Evolutionary conservation across 2,113 vertebrate species (phyloP).

Genomic region (Ibidorhyncha struthersii): DNA sequence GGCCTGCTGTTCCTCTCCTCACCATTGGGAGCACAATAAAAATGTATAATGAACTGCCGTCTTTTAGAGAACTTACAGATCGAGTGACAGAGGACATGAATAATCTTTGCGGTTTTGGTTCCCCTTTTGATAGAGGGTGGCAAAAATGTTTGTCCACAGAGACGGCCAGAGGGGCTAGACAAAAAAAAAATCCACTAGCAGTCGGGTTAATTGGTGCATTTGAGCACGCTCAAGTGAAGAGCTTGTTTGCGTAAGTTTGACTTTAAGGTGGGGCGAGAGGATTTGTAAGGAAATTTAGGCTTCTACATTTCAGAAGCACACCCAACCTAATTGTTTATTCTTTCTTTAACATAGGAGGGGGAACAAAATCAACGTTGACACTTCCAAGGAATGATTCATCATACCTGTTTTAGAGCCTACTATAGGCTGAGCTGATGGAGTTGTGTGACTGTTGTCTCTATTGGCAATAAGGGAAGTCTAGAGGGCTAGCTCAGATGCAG

Average conservation of each 20-base stretch:
- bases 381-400: not conserved
- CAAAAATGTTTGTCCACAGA: not conserved
- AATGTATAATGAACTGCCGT: not conserved
- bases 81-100: not conserved
- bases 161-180: not conserved
- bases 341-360: not conserved
- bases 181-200: not conserved
- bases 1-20: not conserved
- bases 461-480: not conserved
- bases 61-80: not conserved
- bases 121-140: not conserved
- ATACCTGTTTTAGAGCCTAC: not conserved
- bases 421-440: not conserved
- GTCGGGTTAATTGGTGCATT: not conserved
- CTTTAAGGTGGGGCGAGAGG: not conserved
- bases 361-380: not conserved
- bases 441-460: rapidly evolving
- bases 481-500: not conserved
- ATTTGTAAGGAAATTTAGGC: not conserved
- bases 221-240: not conserved
- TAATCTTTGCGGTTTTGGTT: not conserved
- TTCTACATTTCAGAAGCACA: not conserved
- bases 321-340: not conserved
- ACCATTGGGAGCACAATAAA: not conserved
- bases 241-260: not conserved